Conservation (phyloP, 2,113 vertebrate genomes). For the Catagonus wagneri region DNA sequence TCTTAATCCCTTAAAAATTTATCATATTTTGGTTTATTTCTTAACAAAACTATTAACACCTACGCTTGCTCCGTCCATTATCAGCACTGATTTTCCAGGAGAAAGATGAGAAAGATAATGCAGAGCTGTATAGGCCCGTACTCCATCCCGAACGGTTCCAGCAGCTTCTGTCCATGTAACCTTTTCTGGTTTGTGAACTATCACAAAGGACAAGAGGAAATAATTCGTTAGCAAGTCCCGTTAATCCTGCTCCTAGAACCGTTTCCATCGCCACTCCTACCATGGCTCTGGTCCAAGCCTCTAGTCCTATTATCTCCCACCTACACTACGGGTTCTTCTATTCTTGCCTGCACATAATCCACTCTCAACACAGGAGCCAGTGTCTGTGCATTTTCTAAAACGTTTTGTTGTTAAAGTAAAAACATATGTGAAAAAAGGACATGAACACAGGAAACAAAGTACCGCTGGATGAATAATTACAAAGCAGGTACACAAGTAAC, state of each 20-base stretch:
- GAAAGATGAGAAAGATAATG: conserved; percentile 93
- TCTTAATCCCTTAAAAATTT: background rate
- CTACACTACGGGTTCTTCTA: background rate
- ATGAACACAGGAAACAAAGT: background rate
- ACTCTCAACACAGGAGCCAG: background rate
- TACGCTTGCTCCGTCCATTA: conserved; percentile 96
- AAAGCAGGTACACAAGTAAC: background rate
- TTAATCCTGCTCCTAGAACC: background rate
- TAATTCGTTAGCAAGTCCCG: background rate
- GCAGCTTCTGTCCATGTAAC: conserved; percentile 92
- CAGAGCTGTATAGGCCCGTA: conserved; percentile 94
- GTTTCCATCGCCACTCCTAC: background rate
- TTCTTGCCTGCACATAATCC: background rate
- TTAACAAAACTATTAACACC: conserved; percentile 79
- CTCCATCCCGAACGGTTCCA: conserved; percentile 91
- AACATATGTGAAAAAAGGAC: background rate
- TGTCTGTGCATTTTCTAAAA: background rate
- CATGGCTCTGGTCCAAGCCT: background rate
- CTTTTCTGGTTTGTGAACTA: conserved; percentile 95
- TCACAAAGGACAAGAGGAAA: conserved; percentile 52
- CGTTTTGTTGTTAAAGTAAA: conserved; percentile 1
- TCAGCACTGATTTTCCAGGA: conserved; percentile 91
- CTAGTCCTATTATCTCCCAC: background rate
- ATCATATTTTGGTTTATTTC: background rate
- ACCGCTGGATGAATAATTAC: background rate